phyloP scores from a whole-genome alignment of 2,797 vertebrate genomes.

The Bradypus variegatus region DNA sequence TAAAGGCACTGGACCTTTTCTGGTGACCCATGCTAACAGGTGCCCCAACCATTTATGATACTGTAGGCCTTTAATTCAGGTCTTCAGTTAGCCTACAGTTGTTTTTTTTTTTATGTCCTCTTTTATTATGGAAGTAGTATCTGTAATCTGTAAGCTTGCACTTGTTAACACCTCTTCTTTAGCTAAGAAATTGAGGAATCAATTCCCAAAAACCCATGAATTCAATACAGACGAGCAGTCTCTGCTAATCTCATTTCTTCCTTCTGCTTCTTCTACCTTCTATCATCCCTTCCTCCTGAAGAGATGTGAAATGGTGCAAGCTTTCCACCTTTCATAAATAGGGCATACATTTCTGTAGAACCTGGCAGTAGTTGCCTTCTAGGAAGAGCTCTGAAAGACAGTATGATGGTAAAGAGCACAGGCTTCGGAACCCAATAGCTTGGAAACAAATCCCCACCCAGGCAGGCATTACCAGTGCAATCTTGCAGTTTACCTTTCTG shows the following conservation, averaged over 20 bases:
- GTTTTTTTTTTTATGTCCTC: not conserved
- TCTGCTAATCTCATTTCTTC: not conserved
- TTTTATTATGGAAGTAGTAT: not conserved
- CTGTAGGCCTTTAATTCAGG: not conserved
- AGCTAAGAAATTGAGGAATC: constrained; percentile 12
- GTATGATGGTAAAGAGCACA: not conserved
- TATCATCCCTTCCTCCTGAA: not conserved
- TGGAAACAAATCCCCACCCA: not conserved
- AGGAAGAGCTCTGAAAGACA: not conserved
- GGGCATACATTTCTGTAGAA: not conserved
- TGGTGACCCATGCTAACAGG: not conserved
- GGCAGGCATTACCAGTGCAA: not conserved
- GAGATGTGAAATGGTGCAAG: not conserved
- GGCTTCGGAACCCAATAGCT: not conserved
- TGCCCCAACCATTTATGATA: not conserved
- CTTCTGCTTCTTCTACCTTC: not conserved
- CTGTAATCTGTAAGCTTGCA: not conserved
- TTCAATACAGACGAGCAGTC: not conserved
- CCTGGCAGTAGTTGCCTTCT: not conserved
- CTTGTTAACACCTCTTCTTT: not conserved
- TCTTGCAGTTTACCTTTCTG: not conserved
- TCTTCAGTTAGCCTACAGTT: not conserved
- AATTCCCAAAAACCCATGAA: not conserved
- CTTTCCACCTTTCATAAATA: not conserved
- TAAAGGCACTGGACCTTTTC: not conserved